Evolutionary conservation across 2,113 vertebrate genomes (phyloP).

Genomic region (Scolopax mira): DNA sequence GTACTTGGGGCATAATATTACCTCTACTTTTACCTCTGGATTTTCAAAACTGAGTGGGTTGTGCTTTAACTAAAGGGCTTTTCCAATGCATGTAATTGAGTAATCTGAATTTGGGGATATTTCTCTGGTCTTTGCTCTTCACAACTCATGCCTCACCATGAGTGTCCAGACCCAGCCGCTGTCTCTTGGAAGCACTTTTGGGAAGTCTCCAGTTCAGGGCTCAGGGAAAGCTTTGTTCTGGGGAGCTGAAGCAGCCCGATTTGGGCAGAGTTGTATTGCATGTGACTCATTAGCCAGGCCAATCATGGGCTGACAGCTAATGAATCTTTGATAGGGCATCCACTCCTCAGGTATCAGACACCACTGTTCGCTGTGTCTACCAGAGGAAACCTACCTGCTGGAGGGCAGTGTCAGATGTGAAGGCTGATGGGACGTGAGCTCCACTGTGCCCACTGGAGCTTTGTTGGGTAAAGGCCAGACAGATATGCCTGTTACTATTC

Average conservation of each 20-base stretch:
- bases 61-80: background rate
- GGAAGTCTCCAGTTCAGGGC: background rate
- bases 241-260: background rate
- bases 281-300: background rate
- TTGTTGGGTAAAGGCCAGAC: background rate
- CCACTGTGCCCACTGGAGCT: background rate
- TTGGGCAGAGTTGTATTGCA: background rate
- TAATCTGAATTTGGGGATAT: background rate
- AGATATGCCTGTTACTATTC: background rate
- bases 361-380: background rate
- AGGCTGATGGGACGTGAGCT: background rate
- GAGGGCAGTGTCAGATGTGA: background rate
- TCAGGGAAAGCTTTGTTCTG: background rate
- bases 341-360: background rate
- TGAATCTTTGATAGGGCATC: background rate
- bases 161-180: background rate
- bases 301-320: background rate
- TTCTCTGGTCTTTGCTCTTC: background rate
- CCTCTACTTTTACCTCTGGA: background rate
- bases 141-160: rapidly evolving
- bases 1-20: background rate
- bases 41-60: background rate
- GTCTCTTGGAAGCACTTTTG: background rate
- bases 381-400: background rate
- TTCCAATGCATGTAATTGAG: background rate